phyloP scores from a whole-genome alignment of 2,797 vertebrate genomes.

The Chelidonichthys spinosus region DNA sequence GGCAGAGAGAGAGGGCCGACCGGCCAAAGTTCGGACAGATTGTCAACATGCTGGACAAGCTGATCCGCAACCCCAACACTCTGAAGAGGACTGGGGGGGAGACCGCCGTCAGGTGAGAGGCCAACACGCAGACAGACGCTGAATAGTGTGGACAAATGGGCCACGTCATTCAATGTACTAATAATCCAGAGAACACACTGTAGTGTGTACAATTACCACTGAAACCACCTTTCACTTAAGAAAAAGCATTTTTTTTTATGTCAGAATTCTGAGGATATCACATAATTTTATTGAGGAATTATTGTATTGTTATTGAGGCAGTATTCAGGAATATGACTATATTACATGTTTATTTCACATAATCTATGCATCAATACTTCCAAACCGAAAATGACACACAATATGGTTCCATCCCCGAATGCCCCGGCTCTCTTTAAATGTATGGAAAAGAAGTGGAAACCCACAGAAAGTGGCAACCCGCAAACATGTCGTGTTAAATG shows the following conservation, averaged over 20 bases:
- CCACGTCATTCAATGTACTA: no score
- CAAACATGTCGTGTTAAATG: slow-evolving; percentile 8
- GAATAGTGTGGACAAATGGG: no score
- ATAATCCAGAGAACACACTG: not conserved
- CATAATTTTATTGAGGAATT: no score
- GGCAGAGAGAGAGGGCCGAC: slow-evolving; percentile 96
- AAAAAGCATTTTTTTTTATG: not conserved
- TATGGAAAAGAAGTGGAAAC: not conserved
- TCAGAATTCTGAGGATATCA: not conserved
- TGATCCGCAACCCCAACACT: slow-evolving; percentile 97
- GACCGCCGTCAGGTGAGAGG: slow-evolving; percentile 85
- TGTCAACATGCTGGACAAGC: slow-evolving; percentile 99
- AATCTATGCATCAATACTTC: not conserved
- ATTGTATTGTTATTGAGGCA: no score
- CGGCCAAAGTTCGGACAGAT: slow-evolving; percentile 98
- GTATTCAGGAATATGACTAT: not conserved
- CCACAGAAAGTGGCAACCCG: not conserved
- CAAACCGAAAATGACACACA: not conserved
- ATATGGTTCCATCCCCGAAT: not conserved
- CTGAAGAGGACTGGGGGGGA: slow-evolving; percentile 95
- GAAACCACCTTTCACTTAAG: not conserved
- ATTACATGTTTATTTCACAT: not conserved
- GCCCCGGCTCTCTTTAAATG: not conserved
- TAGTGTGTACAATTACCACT: no score
- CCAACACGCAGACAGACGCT: no score